phyloP scores from a whole-genome alignment of 2,888 invertebrate genomes.

The Cryptus viduatorius region DNA sequence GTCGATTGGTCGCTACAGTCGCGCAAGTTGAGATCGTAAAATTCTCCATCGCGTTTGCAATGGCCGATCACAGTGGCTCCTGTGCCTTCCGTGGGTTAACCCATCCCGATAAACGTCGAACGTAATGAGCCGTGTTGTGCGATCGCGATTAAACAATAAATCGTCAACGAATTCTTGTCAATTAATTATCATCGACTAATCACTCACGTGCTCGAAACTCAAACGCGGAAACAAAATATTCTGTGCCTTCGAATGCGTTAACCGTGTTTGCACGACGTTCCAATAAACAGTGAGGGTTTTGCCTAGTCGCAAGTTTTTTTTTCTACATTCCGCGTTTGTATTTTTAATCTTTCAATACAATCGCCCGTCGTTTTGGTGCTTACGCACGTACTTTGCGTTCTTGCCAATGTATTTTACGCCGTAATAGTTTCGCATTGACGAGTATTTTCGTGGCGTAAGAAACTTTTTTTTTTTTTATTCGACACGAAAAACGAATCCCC shows the following conservation, averaged over 20 bases:
- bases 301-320: slow-evolving; percentile 49
- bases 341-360: slow-evolving; percentile 6
- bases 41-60: slow-evolving; percentile 58
- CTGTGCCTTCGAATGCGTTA: slow-evolving; percentile 57
- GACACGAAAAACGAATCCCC: not conserved
- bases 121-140: slow-evolving; percentile 65
- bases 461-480: not conserved
- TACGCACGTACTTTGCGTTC: not conserved
- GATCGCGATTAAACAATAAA: slow-evolving; percentile 27
- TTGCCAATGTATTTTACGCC: not conserved
- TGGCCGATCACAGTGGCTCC: slow-evolving; percentile 70
- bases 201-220: slow-evolving; percentile 7
- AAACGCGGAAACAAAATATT: slow-evolving; percentile 11
- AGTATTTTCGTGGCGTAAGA: not conserved
- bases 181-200: not conserved
- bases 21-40: not conserved
- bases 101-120: slow-evolving; percentile 58
- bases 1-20: not conserved
- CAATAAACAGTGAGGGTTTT: slow-evolving; percentile 51
- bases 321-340: slow-evolving; percentile 22
- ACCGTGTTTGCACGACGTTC: slow-evolving; percentile 36
- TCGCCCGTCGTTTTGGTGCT: not conserved
- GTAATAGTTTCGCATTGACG: not conserved
- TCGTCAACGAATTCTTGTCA: not conserved
- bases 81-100: slow-evolving; percentile 70